Conservation (phyloP, 92 coral and sea anemone genomes). For the Heteractis magnifica region DNA sequence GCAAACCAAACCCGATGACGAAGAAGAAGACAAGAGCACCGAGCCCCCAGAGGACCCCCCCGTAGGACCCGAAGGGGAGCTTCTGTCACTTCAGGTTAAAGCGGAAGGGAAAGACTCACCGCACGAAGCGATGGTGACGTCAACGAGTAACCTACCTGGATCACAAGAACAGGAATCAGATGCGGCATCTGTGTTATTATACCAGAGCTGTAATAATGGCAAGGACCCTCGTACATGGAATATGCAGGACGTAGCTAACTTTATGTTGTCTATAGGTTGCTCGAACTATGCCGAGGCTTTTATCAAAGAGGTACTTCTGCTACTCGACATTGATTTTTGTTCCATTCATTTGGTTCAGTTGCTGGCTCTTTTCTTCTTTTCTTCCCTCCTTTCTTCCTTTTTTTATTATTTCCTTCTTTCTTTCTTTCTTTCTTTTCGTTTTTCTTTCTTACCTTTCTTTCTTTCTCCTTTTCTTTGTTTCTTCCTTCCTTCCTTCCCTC, state of each 20-base stretch:
- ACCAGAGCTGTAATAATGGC: slow-evolving; percentile 82
- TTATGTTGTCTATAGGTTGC: slow-evolving; percentile 88
- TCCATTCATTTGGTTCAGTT: too few species aligned
- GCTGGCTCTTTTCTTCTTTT: neutral
- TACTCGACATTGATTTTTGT: too few species aligned
- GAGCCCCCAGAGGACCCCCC: slow-evolving; percentile 16
- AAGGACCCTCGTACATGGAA: slow-evolving; percentile 93
- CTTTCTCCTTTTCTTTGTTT: neutral
- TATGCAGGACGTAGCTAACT: slow-evolving; percentile 84
- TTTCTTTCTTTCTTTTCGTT: neutral
- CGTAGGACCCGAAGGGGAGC: slow-evolving; percentile 21
- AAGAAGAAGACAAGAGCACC: slow-evolving; percentile 21
- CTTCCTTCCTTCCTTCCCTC: too few species aligned
- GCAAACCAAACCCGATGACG: slow-evolving; percentile 41
- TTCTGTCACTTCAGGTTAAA: slow-evolving; percentile 29
- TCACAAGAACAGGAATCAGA: slow-evolving; percentile 73
- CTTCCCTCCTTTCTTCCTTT: too few species aligned
- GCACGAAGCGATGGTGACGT: slow-evolving; percentile 86
- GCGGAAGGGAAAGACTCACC: slow-evolving; percentile 63
- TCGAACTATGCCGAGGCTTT: slow-evolving; percentile 92
- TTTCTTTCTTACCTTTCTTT: neutral
- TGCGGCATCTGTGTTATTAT: slow-evolving; percentile 83
- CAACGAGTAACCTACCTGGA: slow-evolving; percentile 83
- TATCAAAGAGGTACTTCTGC: slow-evolving; percentile 69
- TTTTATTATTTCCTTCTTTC: neutral